Evolutionary conservation across 2,888 invertebrate genomes (phyloP).

Genomic region (Adelphocoris suturalis): DNA sequence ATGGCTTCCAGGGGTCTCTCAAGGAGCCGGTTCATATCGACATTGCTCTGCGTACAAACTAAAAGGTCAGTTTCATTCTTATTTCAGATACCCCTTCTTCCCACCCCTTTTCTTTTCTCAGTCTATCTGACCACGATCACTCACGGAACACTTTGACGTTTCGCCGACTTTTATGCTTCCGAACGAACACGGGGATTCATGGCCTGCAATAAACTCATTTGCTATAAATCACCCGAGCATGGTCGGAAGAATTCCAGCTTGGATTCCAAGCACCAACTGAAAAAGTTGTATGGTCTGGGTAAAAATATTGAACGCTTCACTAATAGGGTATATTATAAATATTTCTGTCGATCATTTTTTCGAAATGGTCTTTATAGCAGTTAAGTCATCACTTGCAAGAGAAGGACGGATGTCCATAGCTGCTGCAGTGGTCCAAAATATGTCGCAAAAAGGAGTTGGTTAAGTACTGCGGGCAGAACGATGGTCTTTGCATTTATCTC

Average conservation of each 20-base stretch:
- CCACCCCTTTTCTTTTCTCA: neutral
- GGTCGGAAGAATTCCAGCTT: neutral
- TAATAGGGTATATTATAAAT: too few species aligned
- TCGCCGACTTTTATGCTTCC: slow-evolving; percentile 26
- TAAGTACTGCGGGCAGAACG: too few species aligned
- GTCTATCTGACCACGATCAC: neutral
- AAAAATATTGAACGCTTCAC: neutral
- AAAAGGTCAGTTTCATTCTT: slow-evolving; percentile 51
- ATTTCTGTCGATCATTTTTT: too few species aligned
- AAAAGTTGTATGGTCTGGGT: neutral
- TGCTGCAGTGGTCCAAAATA: too few species aligned
- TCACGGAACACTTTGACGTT: slow-evolving; percentile 31
- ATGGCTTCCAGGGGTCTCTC: slow-evolving; percentile 18
- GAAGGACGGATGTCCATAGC: too few species aligned
- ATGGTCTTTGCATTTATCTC: too few species aligned
- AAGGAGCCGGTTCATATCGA: slow-evolving; percentile 53
- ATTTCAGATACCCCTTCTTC: neutral
- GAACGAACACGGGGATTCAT: neutral
- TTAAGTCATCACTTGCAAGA: too few species aligned
- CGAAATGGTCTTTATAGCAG: too few species aligned
- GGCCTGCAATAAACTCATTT: neutral
- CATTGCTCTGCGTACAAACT: slow-evolving; percentile 39
- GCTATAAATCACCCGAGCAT: slow-evolving; percentile 10
- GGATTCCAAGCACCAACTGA: neutral
- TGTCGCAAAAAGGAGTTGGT: too few species aligned